These are phyloP conservation scores for Drosophila vallismaia DNA, from an alignment of 2,888 invertebrate species.

Conservation along the genomic window DNA sequence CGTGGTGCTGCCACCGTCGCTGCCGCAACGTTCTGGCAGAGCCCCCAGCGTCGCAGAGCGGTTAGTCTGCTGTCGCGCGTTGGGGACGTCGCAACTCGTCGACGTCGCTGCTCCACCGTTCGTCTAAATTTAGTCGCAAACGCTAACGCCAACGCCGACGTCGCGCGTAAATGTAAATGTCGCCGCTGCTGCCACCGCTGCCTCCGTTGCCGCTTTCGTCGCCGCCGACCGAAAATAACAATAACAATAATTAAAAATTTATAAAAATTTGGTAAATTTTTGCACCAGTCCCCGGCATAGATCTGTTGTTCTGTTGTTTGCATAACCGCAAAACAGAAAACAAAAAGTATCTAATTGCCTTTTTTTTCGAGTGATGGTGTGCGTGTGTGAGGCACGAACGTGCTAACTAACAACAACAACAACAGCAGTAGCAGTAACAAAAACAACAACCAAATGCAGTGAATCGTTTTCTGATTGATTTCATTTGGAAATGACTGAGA, in stretches of 20 bases:
- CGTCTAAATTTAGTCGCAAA: slow-evolving; percentile 74
- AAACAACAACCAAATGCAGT: slow-evolving; percentile 18
- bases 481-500: slow-evolving; percentile 44
- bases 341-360: slow-evolving; percentile 25
- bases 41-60: slow-evolving; percentile 13
- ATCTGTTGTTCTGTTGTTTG: slow-evolving; percentile 49
- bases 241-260: slow-evolving; percentile 49
- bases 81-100: slow-evolving; percentile 61
- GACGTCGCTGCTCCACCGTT: slow-evolving; percentile 35
- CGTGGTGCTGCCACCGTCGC: slow-evolving; percentile 14
- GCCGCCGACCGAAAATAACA: slow-evolving; percentile 1
- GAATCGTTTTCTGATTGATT: slow-evolving; percentile 53
- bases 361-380: slow-evolving; percentile 4
- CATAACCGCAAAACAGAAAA: slow-evolving; percentile 59
- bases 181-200: slow-evolving; percentile 44
- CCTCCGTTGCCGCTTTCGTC: slow-evolving; percentile 20
- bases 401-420: slow-evolving; percentile 39
- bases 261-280: slow-evolving; percentile 63
- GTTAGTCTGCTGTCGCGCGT: slow-evolving; percentile 70
- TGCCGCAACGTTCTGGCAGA: slow-evolving; percentile 9
- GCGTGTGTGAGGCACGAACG: slow-evolving; percentile 46
- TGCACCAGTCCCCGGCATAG: slow-evolving; percentile 15
- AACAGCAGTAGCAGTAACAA: not conserved
- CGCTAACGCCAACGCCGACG: slow-evolving; percentile 45
- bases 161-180: slow-evolving; percentile 64